Conservation (phyloP, 2,797 vertebrate genomes). For the Todus mexicanus region DNA sequence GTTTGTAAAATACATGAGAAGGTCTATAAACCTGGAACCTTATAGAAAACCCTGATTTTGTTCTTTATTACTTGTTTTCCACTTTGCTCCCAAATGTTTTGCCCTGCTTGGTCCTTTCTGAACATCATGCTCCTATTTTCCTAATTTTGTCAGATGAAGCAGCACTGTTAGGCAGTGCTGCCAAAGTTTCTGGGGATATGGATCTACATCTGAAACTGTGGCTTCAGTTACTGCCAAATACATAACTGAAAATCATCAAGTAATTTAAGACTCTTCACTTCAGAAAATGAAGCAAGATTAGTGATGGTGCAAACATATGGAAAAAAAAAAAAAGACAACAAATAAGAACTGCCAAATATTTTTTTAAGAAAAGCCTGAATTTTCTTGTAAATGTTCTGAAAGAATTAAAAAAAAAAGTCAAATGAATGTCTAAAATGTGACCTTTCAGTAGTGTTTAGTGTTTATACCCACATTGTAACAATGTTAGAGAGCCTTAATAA, state of each 20-base stretch:
- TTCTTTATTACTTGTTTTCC: not conserved
- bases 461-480: not conserved
- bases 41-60: not conserved
- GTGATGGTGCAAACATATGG: not conserved
- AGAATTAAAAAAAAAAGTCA: not conserved
- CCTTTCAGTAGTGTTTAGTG: not conserved
- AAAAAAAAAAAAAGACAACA: not conserved
- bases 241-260: not conserved
- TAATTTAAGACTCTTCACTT: not conserved
- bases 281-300: not conserved
- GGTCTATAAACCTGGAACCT: not conserved
- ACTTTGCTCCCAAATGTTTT: not conserved
- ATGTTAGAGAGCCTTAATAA: not conserved
- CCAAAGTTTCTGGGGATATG: not conserved
- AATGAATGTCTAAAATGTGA: not conserved
- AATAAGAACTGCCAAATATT: not conserved
- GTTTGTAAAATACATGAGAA: not conserved
- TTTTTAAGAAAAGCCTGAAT: not conserved
- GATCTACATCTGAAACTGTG: not conserved
- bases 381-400: not conserved
- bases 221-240: not conserved
- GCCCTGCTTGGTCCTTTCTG: not conserved
- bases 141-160: not conserved
- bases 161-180: not conserved
- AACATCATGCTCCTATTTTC: not conserved